Base-by-base conservation (phyloP, 2,888 invertebrate genomes). In the Amblyjoppa proteus region DNA sequence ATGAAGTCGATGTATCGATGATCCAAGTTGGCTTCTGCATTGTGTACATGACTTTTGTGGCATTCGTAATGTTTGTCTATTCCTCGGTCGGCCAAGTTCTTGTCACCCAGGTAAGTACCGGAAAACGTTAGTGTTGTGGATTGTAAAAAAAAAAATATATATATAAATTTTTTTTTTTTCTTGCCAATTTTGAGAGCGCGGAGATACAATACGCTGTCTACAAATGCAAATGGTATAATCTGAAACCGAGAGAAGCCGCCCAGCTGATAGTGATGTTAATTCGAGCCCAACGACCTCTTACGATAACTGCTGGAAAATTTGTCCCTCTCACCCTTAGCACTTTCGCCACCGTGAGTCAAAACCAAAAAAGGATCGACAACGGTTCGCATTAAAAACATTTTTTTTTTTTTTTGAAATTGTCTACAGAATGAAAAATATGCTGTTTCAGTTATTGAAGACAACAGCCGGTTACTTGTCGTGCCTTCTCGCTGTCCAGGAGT, bases 261-360 rank as follows among this genome's bases (percentile, higher is more conserved):
- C 51, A 81, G 41, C 58, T 84, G 25, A 76, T 81, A 28, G 45
- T 70, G 28, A 75, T 84, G 16, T 68, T 84, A 41, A 31, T 41
- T 25, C 84, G 80, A 5, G 74, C 84, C 7, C 79, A 81, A 38
- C 74, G 64, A 64, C 84, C 84, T 2, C 49, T 84, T 3, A 28
- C 38, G 25, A 75, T 81, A 38, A 84, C 84, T 2, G 80, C 81
- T 16, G 84, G 84, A 51, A 84, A 84, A 75, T 84, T 84, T 34
- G 53, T 49, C 3, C 53, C 84, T 5, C 41, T 84, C 9, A 74
- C 80, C 5, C 64, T 84, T 51, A 73, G 58, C 11, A 84, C 81
- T 16, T 84, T 75, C 51, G 69, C 84, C n/a, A 64, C 51, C 13
- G 84, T 84, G n/a, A 81, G 79, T 79, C 16, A 64, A 9, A 11